A percentile compares a stretch with the other conserved stretches of the same genome.
These are phyloP conservation scores for Idris sp. DNA, from an alignment of 1,140 invertebrate species.

Conservation along the genomic window DNA sequence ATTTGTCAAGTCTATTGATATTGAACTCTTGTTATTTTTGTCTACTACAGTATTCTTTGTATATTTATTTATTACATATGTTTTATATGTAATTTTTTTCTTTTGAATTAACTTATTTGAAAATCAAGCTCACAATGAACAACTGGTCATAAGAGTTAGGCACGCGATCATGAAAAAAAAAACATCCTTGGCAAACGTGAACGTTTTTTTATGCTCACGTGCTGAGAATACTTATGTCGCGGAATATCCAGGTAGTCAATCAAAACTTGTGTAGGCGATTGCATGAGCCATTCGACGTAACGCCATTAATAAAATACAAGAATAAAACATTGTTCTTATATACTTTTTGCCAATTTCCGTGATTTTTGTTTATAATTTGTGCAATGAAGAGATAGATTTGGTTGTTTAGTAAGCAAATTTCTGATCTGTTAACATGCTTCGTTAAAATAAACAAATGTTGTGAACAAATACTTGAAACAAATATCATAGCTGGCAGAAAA, in stretches of 20 bases:
- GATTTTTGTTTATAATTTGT: not conserved
- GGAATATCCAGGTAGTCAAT: constrained; percentile 55
- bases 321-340: constrained; percentile 15
- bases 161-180: constrained; percentile 57
- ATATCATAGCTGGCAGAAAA: too few species aligned
- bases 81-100: too few species aligned
- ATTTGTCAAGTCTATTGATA: too few species aligned
- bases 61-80: too few species aligned
- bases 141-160: constrained; percentile 47
- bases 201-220: constrained; percentile 56
- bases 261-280: constrained; percentile 53
- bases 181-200: constrained; percentile 43
- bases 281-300: constrained; percentile 31
- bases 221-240: constrained; percentile 45
- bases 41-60: too few species aligned
- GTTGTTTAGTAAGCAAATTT: not conserved
- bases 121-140: constrained; percentile 31
- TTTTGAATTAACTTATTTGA: too few species aligned
- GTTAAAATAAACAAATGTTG: too few species aligned
- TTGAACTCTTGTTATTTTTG: too few species aligned
- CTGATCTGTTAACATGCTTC: too few species aligned
- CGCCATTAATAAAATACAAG: constrained; percentile 34
- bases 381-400: not conserved
- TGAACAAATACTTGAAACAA: too few species aligned
- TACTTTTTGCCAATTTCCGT: constrained; percentile 8